These are phyloP conservation scores for Prolemur simus DNA, from an alignment of 2,113 vertebrate genomes.

Conservation along the genomic window DNA sequence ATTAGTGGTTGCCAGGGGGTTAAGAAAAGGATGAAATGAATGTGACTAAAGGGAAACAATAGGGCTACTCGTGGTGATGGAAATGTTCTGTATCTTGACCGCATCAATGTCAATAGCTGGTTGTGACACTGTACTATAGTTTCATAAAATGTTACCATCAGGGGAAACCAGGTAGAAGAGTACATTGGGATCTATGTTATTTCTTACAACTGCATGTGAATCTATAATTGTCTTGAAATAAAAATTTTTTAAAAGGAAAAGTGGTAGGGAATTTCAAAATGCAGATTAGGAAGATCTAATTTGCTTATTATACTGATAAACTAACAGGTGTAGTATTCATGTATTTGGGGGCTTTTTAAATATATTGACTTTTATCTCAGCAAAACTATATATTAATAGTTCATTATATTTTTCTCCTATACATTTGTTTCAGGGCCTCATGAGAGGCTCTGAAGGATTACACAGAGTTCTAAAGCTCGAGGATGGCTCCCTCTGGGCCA, in stretches of 20 bases:
- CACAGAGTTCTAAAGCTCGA: background rate
- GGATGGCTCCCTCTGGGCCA: background rate
- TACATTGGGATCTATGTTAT: background rate
- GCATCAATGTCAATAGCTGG: background rate
- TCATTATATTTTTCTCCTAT: background rate
- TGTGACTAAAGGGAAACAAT: background rate
- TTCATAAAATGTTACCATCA: background rate
- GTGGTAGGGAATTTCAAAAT: background rate
- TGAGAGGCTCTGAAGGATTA: background rate
- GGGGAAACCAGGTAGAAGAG: background rate
- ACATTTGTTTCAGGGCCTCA: background rate
- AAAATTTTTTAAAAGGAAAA: background rate
- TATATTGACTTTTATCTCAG: background rate
- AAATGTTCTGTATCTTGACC: background rate
- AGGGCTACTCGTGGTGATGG: background rate
- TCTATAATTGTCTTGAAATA: background rate
- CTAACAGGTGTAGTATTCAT: background rate
- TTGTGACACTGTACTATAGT: background rate
- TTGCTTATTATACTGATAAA: background rate
- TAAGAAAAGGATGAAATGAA: background rate
- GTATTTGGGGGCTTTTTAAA: background rate
- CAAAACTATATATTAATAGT: background rate
- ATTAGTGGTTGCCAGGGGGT: background rate
- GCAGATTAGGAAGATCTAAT: background rate
- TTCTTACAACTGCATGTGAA: background rate